Conservation (phyloP, 2,113 vertebrate genomes). For the Cheirogaleus medius region DNA sequence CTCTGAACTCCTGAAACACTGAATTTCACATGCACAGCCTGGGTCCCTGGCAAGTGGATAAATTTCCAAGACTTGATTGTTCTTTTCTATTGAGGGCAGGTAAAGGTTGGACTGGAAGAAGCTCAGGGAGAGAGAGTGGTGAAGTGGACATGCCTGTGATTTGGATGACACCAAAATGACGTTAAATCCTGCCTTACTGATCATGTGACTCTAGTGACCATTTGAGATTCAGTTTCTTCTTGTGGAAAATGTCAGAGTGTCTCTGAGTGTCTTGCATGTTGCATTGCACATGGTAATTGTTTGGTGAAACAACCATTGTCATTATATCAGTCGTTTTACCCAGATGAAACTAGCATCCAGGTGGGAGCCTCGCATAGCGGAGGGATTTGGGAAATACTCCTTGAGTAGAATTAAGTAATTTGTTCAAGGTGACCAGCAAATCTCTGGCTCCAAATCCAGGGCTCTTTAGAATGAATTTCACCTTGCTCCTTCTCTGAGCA, state of each 20-base stretch:
- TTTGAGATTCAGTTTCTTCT: background rate
- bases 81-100: background rate
- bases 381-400: background rate
- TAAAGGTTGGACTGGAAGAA: background rate
- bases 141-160: too few species aligned
- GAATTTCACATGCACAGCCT: accelerated
- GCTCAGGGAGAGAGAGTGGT: background rate
- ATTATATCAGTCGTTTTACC: background rate
- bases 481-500: background rate
- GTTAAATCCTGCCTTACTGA: background rate
- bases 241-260: background rate
- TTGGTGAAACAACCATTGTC: background rate
- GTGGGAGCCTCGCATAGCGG: accelerated
- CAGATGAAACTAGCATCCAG: background rate
- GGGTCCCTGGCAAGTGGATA: background rate
- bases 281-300: accelerated
- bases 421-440: background rate
- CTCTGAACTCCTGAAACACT: background rate
- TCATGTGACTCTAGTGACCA: accelerated
- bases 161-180: background rate
- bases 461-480: background rate
- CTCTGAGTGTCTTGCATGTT: background rate
- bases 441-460: background rate
- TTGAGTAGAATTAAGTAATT: background rate
- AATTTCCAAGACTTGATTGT: accelerated